These are phyloP conservation scores for Luidia sarsii DNA, from an alignment of 53 echinoderm and acorn worm species.

Conservation along the genomic window DNA sequence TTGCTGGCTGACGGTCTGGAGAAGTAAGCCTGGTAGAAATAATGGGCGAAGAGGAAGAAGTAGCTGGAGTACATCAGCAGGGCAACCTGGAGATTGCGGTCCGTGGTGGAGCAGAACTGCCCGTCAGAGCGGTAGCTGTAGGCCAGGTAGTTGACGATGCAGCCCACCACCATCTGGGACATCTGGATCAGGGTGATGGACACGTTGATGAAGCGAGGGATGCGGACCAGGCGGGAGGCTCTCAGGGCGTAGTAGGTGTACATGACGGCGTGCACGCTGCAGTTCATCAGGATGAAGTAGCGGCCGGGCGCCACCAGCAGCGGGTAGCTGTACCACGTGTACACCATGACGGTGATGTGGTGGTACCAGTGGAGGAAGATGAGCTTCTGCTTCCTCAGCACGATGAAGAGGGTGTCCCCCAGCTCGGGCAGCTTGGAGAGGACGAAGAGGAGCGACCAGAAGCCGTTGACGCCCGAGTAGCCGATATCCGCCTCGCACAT, in stretches of 20 bases:
- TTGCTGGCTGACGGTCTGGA: not conserved
- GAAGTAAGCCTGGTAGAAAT: conserved; percentile 97
- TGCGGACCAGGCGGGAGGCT: conserved; percentile 79
- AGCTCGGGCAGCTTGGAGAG: conserved; percentile 95
- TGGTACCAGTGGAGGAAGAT: conserved; percentile 99
- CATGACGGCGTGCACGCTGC: conserved; percentile 91
- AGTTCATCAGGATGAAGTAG: conserved; percentile 89
- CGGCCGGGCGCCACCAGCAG: conserved; percentile 85
- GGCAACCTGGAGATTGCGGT: conserved; percentile 73
- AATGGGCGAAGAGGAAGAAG: conserved; percentile 92
- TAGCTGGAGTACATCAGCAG: conserved; percentile 93
- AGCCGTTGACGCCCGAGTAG: conserved; percentile 93
- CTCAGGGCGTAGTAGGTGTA: conserved; percentile 92
- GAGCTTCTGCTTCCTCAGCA: conserved; percentile 88
- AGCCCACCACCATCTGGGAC: conserved; percentile 96
- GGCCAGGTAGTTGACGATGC: conserved; percentile 78
- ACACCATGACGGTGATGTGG: conserved; percentile 93
- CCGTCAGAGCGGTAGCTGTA: conserved; percentile 77
- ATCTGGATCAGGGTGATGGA: conserved; percentile 88
- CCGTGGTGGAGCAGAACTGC: conserved; percentile 81
- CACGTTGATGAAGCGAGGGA: conserved; percentile 82
- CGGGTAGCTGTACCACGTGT: conserved; percentile 88
- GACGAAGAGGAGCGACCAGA: conserved; percentile 88
- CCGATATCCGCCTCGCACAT: conserved; percentile 84
- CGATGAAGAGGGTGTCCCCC: conserved; percentile 90